phyloP scores from a whole-genome alignment of 2,888 invertebrate genomes.

The Metallyticus violacea region DNA sequence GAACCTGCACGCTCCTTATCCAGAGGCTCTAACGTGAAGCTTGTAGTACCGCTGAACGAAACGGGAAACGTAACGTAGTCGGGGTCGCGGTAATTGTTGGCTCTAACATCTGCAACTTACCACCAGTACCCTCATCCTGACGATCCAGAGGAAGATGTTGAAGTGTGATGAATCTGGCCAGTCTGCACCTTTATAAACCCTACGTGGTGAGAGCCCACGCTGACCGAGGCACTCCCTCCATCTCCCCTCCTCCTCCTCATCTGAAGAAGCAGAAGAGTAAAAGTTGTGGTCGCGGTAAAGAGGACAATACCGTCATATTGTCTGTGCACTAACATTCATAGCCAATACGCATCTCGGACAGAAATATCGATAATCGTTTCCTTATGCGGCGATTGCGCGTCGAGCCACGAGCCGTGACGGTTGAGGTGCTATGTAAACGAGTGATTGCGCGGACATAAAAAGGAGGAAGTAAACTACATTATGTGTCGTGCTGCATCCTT shows the following conservation, averaged over 20 bases:
- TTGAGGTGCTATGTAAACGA: neutral
- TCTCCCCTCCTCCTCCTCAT: no score
- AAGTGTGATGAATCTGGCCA: neutral
- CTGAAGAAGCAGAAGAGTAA: neutral
- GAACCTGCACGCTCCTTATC: no score
- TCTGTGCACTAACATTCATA: neutral
- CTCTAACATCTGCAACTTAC: neutral
- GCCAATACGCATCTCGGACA: neutral
- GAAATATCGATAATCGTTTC: neutral
- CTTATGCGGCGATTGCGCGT: neutral
- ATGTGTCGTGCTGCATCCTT: neutral
- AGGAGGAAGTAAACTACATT: neutral
- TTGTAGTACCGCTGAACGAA: no score
- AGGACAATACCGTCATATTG: neutral
- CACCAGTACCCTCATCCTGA: neutral
- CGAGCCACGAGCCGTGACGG: no score
- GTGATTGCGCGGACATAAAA: no score
- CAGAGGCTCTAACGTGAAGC: no score
- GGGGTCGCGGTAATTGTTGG: no score
- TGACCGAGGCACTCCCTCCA: no score
- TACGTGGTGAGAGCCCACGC: neutral
- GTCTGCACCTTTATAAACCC: neutral
- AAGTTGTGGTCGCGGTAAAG: neutral
- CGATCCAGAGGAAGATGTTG: neutral
- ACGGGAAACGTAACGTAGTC: no score